These are phyloP conservation scores for Ceraclea dissimilis DNA, from an alignment of 2,888 invertebrate species.

Conservation along the genomic window DNA sequence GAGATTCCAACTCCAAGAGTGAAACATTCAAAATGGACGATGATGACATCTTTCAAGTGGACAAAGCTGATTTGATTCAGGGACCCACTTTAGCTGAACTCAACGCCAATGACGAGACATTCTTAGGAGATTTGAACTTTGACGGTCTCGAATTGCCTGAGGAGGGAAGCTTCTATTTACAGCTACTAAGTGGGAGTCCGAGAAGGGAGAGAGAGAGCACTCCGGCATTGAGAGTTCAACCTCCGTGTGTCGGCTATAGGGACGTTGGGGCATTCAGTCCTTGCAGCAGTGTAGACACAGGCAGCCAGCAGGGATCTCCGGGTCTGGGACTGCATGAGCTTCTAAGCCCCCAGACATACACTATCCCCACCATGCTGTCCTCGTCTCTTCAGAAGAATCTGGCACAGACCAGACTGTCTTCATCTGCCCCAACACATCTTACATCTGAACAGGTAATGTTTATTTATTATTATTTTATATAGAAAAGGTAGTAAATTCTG, in stretches of 20 bases:
- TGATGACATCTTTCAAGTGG: conserved; percentile 77
- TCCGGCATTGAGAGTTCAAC: conserved; percentile 31
- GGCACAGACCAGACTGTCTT: conserved; percentile 63
- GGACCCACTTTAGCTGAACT: conserved; percentile 78
- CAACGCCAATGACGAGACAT: conserved; percentile 76
- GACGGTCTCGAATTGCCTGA: conserved; percentile 74
- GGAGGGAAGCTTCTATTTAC: conserved; percentile 53
- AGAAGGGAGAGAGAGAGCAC: conserved; percentile 33
- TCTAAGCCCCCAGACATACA: conserved; percentile 48
- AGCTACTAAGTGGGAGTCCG: conserved; percentile 46
- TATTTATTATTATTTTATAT: too few relatives aligned
- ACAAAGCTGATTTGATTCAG: conserved; percentile 78
- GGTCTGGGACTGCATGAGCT: conserved; percentile 54
- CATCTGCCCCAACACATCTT: conserved; percentile 81
- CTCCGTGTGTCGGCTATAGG: conserved; percentile 33
- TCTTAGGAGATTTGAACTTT: conserved; percentile 77
- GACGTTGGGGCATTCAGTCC: conserved; percentile 53
- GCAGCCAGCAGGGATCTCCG: conserved; percentile 33
- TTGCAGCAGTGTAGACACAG: conserved; percentile 51
- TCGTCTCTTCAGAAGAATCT: conserved; percentile 40
- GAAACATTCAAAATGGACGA: conserved; percentile 76
- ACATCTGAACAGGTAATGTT: conserved; percentile 58
- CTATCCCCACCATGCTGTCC: conserved; percentile 46
- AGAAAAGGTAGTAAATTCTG: too few relatives aligned
- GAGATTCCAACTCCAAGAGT: conserved; percentile 41